Percentiles rank a stretch among this genome's conserved stretches.
phyloP scores from a whole-genome alignment of 2,888 invertebrate species.

The Quadriops clusia region DNA sequence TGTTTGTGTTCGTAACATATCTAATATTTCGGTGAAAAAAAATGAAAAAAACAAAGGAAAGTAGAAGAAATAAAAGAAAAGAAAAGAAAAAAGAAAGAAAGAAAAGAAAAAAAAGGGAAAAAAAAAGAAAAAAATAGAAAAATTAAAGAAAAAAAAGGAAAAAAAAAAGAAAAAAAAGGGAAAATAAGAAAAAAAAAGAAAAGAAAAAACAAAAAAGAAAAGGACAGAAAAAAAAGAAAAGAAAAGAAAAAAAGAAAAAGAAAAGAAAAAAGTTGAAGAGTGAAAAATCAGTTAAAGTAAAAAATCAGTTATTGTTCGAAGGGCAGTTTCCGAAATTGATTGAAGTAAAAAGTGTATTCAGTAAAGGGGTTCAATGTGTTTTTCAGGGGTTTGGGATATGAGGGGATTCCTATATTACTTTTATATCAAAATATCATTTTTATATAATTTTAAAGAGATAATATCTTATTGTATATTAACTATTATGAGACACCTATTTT shows the following conservation, averaged over 20 bases:
- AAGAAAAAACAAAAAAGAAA: conserved; percentile 29
- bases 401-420: no score
- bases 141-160: conserved; percentile 32
- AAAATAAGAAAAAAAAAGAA: conserved; percentile 28
- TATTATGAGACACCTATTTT: no score
- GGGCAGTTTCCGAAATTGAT: no score
- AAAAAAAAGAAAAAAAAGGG: conserved; percentile 8
- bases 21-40: conserved; percentile 56
- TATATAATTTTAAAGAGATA: no score
- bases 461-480: no score
- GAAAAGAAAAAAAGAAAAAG: conserved; percentile 21
- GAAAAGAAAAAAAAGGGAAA: conserved; percentile 31
- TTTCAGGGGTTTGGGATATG: no score
- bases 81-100: conserved; percentile 23
- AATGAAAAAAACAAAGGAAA: conserved; percentile 35
- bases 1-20: no score
- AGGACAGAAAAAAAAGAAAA: conserved; percentile 15
- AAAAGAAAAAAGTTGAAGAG: conserved; percentile 20
- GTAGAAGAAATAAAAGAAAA: conserved; percentile 27
- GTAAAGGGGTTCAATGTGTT: no score
- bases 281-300: no score
- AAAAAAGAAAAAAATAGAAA: conserved; percentile 37
- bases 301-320: no score
- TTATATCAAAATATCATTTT: no score
- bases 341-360: no score